These are phyloP conservation scores for Troides aeacus DNA, from an alignment of 2,888 invertebrate genomes.

Conservation along the genomic window DNA sequence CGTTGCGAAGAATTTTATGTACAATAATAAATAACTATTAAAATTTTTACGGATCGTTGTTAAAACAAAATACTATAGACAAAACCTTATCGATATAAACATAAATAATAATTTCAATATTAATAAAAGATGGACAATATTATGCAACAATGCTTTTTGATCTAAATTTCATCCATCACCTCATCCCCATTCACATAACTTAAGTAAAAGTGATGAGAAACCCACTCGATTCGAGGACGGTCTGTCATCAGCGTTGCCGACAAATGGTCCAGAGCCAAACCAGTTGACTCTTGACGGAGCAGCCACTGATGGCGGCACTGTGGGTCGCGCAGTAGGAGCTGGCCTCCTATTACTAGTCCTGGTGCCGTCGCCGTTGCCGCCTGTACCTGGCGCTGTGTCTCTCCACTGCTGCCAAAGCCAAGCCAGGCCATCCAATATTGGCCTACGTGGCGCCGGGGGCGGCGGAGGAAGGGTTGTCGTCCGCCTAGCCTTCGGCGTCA, in stretches of 20 bases:
- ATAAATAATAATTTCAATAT: slow-evolving; percentile 7
- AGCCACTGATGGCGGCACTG: slow-evolving; percentile 50
- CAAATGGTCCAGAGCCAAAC: slow-evolving; percentile 76
- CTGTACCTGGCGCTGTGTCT: slow-evolving; percentile 69
- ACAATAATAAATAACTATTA: not conserved
- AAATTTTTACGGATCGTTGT: not conserved
- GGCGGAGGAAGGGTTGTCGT: slow-evolving; percentile 64
- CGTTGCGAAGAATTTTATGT: no score
- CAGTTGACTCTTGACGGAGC: slow-evolving; percentile 64
- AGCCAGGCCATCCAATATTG: slow-evolving; percentile 77
- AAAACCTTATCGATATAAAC: not conserved
- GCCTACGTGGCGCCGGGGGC: slow-evolving; percentile 70
- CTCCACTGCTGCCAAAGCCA: slow-evolving; percentile 82
- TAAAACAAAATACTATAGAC: not conserved
- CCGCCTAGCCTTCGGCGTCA: slow-evolving; percentile 73
- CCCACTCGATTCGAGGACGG: slow-evolving; percentile 73
- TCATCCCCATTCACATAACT: slow-evolving; percentile 72
- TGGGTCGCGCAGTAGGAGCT: slow-evolving; percentile 48
- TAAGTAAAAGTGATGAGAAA: slow-evolving; percentile 72
- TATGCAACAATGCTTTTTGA: slow-evolving; percentile 56
- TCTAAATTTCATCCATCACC: slow-evolving; percentile 62
- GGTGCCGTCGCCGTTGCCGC: slow-evolving; percentile 45
- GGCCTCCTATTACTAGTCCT: slow-evolving; percentile 55
- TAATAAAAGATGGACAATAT: slow-evolving; percentile 10
- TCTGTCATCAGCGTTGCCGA: slow-evolving; percentile 70